Evolutionary conservation across 2,797 vertebrate species (phyloP).

Genomic region (Streptopelia turtur): DNA sequence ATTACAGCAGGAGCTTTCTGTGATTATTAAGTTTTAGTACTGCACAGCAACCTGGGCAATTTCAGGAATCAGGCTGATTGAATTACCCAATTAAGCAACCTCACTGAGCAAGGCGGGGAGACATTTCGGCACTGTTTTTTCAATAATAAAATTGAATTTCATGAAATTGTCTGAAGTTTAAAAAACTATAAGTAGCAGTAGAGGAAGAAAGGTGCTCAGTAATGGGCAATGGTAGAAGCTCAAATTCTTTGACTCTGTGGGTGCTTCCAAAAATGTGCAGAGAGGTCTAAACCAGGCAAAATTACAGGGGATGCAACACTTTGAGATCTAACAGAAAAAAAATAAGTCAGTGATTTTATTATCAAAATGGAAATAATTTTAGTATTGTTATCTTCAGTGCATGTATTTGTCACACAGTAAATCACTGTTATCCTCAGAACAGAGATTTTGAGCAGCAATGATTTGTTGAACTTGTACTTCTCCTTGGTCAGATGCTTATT

Average conservation of each 20-base stretch:
- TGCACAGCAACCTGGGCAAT: conserved; percentile 4
- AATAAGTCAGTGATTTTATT: neutral
- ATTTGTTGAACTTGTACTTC: neutral
- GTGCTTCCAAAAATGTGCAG: neutral
- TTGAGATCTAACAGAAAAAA: neutral
- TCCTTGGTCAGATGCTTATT: neutral
- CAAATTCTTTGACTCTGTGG: neutral
- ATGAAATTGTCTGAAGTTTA: neutral
- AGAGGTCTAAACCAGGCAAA: neutral
- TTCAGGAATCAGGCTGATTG: conserved; percentile 40
- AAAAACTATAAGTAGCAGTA: neutral
- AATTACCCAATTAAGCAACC: conserved; percentile 30
- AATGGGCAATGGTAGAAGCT: neutral
- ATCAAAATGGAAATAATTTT: neutral
- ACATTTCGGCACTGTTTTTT: neutral
- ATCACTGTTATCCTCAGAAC: neutral
- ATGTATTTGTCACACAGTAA: neutral
- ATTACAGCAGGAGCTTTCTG: conserved; percentile 5
- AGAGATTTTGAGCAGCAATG: neutral
- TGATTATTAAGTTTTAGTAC: conserved; percentile 13
- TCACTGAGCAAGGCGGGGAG: neutral
- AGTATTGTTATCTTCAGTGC: neutral
- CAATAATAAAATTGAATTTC: neutral
- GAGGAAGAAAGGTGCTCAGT: neutral
- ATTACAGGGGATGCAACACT: neutral